Evolutionary conservation across 2,797 vertebrate genomes (phyloP).

Genomic region (Uromys caudimaculatus): DNA sequence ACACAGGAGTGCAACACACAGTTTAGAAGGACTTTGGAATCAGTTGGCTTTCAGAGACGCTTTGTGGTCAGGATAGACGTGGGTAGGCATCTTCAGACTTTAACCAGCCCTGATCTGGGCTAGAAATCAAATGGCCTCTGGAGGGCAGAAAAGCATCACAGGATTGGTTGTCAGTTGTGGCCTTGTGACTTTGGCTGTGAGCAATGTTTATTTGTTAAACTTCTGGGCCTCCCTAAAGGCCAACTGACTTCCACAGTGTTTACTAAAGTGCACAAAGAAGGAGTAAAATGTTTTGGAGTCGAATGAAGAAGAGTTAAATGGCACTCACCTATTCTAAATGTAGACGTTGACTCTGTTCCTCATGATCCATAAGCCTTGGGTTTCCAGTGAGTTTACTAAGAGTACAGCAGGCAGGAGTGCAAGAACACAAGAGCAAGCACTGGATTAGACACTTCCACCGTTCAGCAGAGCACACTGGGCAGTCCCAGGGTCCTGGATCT

Average conservation of each 20-base stretch:
- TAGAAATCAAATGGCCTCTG: slow-evolving; percentile 38
- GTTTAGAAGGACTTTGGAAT: slow-evolving; percentile 13
- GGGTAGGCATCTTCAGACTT: background rate
- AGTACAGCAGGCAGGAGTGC: background rate
- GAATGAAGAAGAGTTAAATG: slow-evolving; percentile 31
- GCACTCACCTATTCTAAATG: slow-evolving; percentile 21
- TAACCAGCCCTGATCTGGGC: background rate
- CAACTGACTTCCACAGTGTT: background rate
- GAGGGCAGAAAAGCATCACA: slow-evolving; percentile 22
- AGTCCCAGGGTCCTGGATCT: background rate
- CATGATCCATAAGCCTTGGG: background rate
- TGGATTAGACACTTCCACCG: background rate
- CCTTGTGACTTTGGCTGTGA: background rate
- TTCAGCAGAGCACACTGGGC: background rate
- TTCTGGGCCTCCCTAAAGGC: background rate
- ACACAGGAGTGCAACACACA: background rate
- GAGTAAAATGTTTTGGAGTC: background rate
- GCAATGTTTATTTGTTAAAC: slow-evolving; percentile 4
- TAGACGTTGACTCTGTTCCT: background rate
- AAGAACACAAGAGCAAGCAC: background rate
- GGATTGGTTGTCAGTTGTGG: background rate
- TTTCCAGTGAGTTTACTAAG: background rate
- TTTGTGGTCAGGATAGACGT: background rate
- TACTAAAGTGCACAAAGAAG: slow-evolving; percentile 44
- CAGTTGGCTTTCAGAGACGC: background rate